Evolutionary conservation across 1,140 invertebrate genomes (phyloP), one percentile per base, ranked within the genome.

Genomic region (Eueides isabella): DNA sequence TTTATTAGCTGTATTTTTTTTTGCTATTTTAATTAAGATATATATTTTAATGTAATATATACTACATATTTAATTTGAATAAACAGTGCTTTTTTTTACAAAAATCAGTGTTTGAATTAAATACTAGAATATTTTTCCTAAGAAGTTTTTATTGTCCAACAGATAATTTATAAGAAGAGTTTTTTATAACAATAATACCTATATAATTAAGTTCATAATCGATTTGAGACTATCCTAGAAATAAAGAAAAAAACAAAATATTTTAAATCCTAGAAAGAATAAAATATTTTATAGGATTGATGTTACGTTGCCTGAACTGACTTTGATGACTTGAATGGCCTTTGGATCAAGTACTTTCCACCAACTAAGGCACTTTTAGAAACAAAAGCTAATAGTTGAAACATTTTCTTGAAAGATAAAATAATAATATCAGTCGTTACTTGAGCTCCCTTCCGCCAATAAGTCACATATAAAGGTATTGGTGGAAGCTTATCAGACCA

Each of bases 11-110:
- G 87, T 91, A 91, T 79, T 87, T 90, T 62, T 92, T 88, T 90
- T 90, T 88, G 88, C 90, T 89, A 92, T 86, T 87, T 91, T 91
- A 90, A 91, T 91, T 91, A 90, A 90, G 88, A 88, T 88, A 91
- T 91, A 90, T 92, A 91, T 92, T 92, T 91, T 92, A 92, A 89
- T 92, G 91, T 92, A 92, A 92, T 91, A 92, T 92, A 92, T 91
- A 87, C 84, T 90, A 84, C 80, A 83, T 85, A 92, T 92, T 91
- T 92, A 92, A 92, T 92, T 92, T 92, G 87, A 92, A 91, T 92
- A 92, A 92, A 91, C 85, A 89, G 85, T 90, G 90, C 90, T 92
- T 92, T 92, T 92, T 92, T 92, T 86, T 91, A 86, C 31, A 67
- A 65, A n/a, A 65, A 11, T 30, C n/a, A 26, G 48, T 69, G 44